These are phyloP conservation scores for Congeria kusceri DNA, from an alignment of 2,888 invertebrate species.

Conservation along the genomic window DNA sequence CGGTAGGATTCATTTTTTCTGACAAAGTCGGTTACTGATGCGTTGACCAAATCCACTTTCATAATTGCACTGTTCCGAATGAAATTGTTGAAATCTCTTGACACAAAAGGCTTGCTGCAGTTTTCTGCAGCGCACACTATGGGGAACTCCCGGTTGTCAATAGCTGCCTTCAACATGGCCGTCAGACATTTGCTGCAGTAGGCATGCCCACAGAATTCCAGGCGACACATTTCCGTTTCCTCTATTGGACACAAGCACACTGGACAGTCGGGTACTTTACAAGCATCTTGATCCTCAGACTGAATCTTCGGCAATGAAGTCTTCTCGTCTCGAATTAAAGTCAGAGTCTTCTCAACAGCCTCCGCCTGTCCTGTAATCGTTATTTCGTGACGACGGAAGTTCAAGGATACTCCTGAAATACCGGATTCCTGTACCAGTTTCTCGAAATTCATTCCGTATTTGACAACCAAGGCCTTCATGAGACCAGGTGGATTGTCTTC, in stretches of 20 bases:
- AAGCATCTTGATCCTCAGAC: background rate
- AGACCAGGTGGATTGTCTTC: constrained; percentile 69
- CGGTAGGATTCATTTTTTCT: constrained; percentile 60
- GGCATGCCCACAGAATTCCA: constrained; percentile 81
- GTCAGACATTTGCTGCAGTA: constrained; percentile 78
- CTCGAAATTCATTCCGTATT: constrained; percentile 64
- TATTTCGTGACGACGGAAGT: constrained; percentile 62
- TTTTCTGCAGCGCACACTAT: constrained; percentile 72
- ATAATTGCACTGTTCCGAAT: constrained; percentile 49
- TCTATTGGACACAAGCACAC: constrained; percentile 78
- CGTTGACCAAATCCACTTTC: constrained; percentile 46
- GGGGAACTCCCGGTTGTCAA: constrained; percentile 72
- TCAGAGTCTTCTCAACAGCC: constrained; percentile 51
- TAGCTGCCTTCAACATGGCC: constrained; percentile 60
- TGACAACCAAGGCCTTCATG: constrained; percentile 70
- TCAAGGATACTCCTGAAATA: constrained; percentile 54
- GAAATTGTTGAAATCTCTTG: constrained; percentile 65
- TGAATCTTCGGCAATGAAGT: background rate
- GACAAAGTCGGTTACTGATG: constrained; percentile 71
- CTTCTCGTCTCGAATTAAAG: constrained; percentile 33
- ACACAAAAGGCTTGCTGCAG: constrained; percentile 69
- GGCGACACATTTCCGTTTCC: constrained; percentile 65
- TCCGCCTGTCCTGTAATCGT: constrained; percentile 60
- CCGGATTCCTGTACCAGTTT: constrained; percentile 52
- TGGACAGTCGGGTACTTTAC: constrained; percentile 70